A percentile compares a stretch with the other conserved stretches of the same genome.
phyloP scores from a whole-genome alignment of 2,113 vertebrate genomes.

The Poicephalus gulielmi region DNA sequence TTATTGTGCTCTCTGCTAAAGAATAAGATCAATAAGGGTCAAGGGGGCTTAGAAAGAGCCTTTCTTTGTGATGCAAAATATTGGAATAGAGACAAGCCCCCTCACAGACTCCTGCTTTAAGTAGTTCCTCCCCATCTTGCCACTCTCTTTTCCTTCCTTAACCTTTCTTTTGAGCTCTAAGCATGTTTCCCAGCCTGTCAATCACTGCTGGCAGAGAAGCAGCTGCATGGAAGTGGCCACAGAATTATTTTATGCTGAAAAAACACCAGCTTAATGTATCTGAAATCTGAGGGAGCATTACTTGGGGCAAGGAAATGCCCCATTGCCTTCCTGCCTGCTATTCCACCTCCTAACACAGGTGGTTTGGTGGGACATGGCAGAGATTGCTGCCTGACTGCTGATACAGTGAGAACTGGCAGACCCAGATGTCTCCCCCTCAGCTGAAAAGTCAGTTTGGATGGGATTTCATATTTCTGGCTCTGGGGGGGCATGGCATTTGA shows the following conservation, averaged over 20 bases:
- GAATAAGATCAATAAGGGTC: neutral
- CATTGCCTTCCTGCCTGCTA: neutral
- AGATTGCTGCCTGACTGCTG: neutral
- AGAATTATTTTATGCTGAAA: neutral
- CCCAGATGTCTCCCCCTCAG: neutral
- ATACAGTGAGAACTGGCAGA: neutral
- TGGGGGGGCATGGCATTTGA: neutral
- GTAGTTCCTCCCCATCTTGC: neutral
- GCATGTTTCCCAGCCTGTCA: neutral
- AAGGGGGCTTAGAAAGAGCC: neutral
- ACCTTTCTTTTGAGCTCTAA: constrained; percentile 21
- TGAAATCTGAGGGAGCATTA: neutral
- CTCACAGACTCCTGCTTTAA: neutral
- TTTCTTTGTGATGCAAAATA: neutral
- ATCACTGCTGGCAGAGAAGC: neutral
- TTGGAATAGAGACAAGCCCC: neutral
- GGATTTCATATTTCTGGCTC: neutral
- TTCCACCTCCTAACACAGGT: neutral
- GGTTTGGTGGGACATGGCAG: neutral
- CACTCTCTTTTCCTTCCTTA: neutral
- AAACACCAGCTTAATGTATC: neutral
- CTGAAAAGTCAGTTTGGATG: neutral
- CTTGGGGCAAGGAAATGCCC: neutral
- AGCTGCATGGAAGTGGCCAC: constrained; percentile 37
- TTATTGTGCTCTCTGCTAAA: neutral